These are phyloP conservation scores for Triops cancriformis DNA, from an alignment of 1,140 invertebrate species.

Conservation along the genomic window DNA sequence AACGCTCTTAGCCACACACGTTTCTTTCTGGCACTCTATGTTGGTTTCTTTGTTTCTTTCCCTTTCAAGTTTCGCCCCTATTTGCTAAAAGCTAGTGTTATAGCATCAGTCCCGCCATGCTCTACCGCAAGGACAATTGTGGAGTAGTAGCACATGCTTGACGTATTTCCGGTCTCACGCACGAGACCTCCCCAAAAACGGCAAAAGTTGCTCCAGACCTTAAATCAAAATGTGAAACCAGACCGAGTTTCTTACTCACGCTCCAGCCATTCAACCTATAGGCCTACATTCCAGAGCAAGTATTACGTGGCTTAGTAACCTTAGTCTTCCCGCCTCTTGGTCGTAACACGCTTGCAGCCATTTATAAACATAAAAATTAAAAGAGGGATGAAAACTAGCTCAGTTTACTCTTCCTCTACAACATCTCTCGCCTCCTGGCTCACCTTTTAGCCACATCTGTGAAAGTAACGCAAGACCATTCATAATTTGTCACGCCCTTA, in stretches of 20 bases:
- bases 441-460: too few relatives aligned
- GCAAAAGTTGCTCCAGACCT: background rate
- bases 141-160: background rate
- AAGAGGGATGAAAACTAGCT: background rate
- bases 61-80: background rate
- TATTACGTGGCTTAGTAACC: background rate
- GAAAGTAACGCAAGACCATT: too few relatives aligned
- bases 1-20: too few relatives aligned
- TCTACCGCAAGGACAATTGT: background rate
- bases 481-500: background rate
- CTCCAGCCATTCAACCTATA: background rate
- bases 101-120: background rate
- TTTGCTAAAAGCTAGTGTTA: background rate
- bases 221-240: background rate
- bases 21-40: too few relatives aligned
- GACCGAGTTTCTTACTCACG: background rate
- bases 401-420: background rate
- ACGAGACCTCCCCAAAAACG: background rate
- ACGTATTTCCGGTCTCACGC: constrained; percentile 4
- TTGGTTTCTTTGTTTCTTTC: too few relatives aligned
- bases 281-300: background rate
- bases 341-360: background rate
- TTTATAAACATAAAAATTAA: background rate
- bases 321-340: background rate
- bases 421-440: too few relatives aligned